Percentiles rank a stretch among this genome's conserved stretches.
phyloP scores from a whole-genome alignment of 2,797 vertebrate genomes.

The Eleutherodactylus coqui region DNA sequence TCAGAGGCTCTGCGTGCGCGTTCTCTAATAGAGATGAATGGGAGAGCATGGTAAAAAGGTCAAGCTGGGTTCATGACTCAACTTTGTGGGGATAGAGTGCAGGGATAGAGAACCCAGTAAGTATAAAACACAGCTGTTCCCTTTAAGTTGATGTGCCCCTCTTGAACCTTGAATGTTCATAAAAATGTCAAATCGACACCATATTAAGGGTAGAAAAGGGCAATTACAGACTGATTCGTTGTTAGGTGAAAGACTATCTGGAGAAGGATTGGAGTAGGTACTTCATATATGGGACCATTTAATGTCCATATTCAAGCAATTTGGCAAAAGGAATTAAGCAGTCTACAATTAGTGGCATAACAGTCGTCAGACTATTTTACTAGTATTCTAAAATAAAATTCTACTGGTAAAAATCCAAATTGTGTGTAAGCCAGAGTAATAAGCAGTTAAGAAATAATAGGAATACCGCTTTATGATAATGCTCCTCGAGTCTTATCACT shows the following conservation, averaged over 20 bases:
- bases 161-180: too few relatives aligned
- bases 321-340: neutral
- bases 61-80: too few relatives aligned
- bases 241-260: neutral
- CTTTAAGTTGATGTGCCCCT: too few relatives aligned
- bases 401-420: neutral
- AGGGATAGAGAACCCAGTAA: too few relatives aligned
- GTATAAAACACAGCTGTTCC: too few relatives aligned
- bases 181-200: neutral
- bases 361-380: neutral
- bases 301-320: neutral
- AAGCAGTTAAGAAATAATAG: constrained; percentile 17
- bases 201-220: neutral
- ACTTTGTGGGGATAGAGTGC: too few relatives aligned
- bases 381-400: neutral
- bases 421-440: neutral
- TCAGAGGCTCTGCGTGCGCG: too few relatives aligned
- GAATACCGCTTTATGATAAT: neutral
- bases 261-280: neutral
- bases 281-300: neutral
- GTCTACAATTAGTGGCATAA: neutral
- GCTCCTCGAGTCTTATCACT: neutral
- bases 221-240: neutral
- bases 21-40: too few relatives aligned
- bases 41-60: too few relatives aligned